Percentiles rank a stretch among this genome's conserved stretches.
These are phyloP conservation scores for Danio jaintianensis DNA, from an alignment of 2,797 vertebrate species.

Conservation along the genomic window DNA sequence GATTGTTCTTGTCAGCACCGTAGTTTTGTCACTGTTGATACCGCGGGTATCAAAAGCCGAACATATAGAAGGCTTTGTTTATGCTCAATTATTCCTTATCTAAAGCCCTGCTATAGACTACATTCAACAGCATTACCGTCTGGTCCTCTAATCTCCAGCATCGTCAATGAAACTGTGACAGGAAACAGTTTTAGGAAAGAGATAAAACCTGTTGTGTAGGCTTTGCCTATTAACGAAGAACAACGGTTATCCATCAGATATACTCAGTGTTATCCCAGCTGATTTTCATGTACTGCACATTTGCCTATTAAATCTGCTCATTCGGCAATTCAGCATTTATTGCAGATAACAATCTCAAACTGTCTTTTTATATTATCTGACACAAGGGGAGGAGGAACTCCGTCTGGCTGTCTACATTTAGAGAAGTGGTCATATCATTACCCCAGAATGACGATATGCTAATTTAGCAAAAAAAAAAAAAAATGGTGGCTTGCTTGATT, in stretches of 20 bases:
- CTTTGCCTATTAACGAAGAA: conserved; percentile 54
- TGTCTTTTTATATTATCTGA: conserved; percentile 55
- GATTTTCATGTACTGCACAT: conserved; percentile 57
- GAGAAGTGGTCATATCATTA: conserved; percentile 30
- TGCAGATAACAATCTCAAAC: conserved; percentile 57
- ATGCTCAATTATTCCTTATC: conserved; percentile 8
- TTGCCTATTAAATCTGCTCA: conserved; percentile 58
- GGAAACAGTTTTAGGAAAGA: conserved; percentile 34
- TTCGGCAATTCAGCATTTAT: conserved; percentile 42
- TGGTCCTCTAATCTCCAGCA: conserved; percentile 8
- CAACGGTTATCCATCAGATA: conserved; percentile 54
- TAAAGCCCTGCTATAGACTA: background rate
- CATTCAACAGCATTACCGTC: conserved; percentile 4
- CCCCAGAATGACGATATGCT: conserved; percentile 1
- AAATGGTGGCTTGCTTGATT: conserved; percentile 28
- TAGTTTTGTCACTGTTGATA: conserved; percentile 9
- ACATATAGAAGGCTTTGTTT: background rate
- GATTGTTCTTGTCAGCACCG: background rate
- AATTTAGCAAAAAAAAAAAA: conserved; percentile 36
- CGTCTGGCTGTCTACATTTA: conserved; percentile 37
- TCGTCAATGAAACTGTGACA: background rate
- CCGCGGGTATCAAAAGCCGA: background rate
- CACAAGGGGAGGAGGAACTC: conserved; percentile 37
- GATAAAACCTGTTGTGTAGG: conserved; percentile 58
- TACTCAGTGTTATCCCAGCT: conserved; percentile 32